These are phyloP conservation scores for Tethya wilhelma DNA, from an alignment of 37 sponge, comb jelly and placozoan genomes.

Conservation along the genomic window DNA sequence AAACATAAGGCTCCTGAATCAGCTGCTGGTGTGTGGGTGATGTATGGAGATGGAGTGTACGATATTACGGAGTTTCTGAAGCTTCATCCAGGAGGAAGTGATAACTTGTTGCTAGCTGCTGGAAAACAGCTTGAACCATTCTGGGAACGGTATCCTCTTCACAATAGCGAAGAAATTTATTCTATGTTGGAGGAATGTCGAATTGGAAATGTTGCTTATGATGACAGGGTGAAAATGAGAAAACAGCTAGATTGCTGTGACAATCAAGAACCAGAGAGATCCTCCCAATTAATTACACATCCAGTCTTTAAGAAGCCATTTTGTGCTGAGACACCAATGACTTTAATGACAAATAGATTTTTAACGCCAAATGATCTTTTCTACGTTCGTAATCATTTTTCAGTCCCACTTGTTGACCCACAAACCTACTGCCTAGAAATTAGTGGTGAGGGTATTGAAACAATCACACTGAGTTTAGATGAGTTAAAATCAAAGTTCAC, in stretches of 20 bases:
- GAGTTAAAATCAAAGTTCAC: constrained; percentile 82
- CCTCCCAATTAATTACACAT: constrained; percentile 70
- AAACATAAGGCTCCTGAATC: constrained; percentile 8
- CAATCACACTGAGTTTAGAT: constrained; percentile 57
- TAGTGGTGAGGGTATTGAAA: constrained; percentile 17
- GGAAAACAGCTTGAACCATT: constrained; percentile 81
- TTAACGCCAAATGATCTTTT: constrained; percentile 91
- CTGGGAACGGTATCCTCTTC: constrained; percentile 83
- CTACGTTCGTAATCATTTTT: constrained; percentile 92
- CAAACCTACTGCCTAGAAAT: constrained; percentile 70
- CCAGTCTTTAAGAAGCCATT: constrained; percentile 75
- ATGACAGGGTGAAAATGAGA: constrained; percentile 21
- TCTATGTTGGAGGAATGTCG: constrained; percentile 69
- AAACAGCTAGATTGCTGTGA: not conserved
- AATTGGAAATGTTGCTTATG: constrained; percentile 71
- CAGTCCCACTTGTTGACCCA: constrained; percentile 84
- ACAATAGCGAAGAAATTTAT: constrained; percentile 67
- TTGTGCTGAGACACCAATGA: constrained; percentile 93
- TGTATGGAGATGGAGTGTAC: constrained; percentile 87
- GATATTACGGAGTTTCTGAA: constrained; percentile 85
- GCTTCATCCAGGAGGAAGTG: constrained; percentile 83
- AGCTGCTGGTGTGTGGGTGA: constrained; percentile 78
- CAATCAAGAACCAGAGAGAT: constrained; percentile 64
- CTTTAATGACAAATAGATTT: constrained; percentile 58
- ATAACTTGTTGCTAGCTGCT: constrained; percentile 86